Base-by-base conservation (phyloP, 1,140 invertebrate species). In the Nasonia longicornis region DNA sequence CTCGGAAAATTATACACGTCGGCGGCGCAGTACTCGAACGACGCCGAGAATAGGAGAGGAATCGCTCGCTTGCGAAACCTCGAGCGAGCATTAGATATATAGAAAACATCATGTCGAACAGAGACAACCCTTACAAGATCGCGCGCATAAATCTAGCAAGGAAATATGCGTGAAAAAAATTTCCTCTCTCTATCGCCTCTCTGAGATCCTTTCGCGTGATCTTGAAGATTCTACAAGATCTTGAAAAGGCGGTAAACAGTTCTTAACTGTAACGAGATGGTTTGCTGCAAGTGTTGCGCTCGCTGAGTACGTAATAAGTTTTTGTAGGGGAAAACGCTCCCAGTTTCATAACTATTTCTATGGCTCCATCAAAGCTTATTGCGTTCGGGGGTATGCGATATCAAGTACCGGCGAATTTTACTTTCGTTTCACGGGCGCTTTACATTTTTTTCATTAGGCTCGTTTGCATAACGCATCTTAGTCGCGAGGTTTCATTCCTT, bases 151-250 rank as follows among this genome's bases (percentile, higher is more conserved):
- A 73, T 73, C 71, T 73, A 31, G 16, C 20, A 31, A 7, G 4
- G 3, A 52, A 73, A 52, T 48, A 22, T 26, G 71, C 42, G 38
- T 48, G n/a, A 48, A 48, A 48, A 73, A 73, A 14, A 11, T 73
- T 1, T 26, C 26, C 26, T 26, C 26, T 26, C 26, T 26, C 26
- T 26, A 26, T 2, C 1, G 0, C 7, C 52, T 58, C 52, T 58
- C 52, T 58, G 20, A 73, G 22, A 73, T 48, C 42, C 45, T 45
- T 52, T 73, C 71, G 71, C 67, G 52, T 8, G 26, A 35, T 71
- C 45, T 78, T 8, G 31, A 58, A 58, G 64, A 67, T 67, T 48
- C 63, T 69, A 42, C 64, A 69, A 77, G 35, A 76, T 76, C 74
- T 38, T n/a, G 12, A 22, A 69, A 58, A 58, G 6, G 20, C 52